Evolutionary conservation across 2,797 vertebrate genomes (phyloP), one percentile per base, ranked within the genome.

Genomic region (Enteromius trimaculatus): DNA sequence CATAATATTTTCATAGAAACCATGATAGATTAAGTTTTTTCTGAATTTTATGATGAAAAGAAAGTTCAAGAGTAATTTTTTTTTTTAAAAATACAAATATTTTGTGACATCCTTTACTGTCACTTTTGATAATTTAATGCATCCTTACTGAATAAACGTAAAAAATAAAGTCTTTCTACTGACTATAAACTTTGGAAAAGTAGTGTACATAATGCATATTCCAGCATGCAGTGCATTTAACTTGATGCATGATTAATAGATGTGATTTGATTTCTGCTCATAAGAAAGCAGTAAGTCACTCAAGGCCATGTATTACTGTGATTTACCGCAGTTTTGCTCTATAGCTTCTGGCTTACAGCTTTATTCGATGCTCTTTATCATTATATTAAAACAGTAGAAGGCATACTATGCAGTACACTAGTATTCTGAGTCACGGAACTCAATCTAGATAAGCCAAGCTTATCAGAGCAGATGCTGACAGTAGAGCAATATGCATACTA

Each of bases 391-490:
- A 14, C 29, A 29, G 39, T 26, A 47, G n/a, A 29, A 7, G 23
- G 23, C 23, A 60, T 13, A 64, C 26, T 17, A 14, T 31, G 60
- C 60, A 64, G 62, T 64, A 9, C 60, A 31, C 26, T 17, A 31
- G 62, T 31, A 64, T 64, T 74, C 14, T 42, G 23, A 70, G 51
- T 42, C 66, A 2, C 2, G 19, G 16, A 37, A 17, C 42, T 53
- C 64, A 79, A 58, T 42, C 11, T 58, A 42, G 34, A 58, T 80
- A 58, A 60, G 51, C 23, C 23, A 17, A 42, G 79, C 2, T 80
- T 62, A 80, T 70, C 79, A 44, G 51, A 80, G 13, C 53, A 76
- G 34, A 76, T n/a, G 68, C 79, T 21, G 51, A 60, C 79, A 71
- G 42, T 49, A 65, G 17, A n/a, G 42, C 60, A 37, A 47, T 53